phyloP scores from a whole-genome alignment of 2,113 vertebrate species.

The Malurus elegans region DNA sequence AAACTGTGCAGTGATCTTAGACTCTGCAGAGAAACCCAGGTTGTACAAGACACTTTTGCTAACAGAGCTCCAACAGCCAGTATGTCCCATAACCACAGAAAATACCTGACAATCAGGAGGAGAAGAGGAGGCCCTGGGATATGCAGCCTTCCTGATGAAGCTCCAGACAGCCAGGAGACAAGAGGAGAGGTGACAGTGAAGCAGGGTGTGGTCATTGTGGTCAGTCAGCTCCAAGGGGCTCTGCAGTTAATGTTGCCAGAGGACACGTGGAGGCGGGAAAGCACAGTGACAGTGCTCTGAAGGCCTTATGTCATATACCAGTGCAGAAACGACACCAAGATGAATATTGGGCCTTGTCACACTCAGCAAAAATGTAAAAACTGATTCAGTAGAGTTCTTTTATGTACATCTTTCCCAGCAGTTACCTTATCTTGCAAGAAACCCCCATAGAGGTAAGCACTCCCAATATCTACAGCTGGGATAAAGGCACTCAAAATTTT shows the following conservation, averaged over 20 bases:
- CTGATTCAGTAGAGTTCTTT: background rate
- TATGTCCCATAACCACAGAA: background rate
- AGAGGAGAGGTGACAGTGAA: background rate
- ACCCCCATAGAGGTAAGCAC: background rate
- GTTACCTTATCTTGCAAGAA: background rate
- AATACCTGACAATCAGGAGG: background rate
- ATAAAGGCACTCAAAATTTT: background rate
- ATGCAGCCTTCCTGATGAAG: background rate
- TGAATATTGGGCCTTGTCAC: background rate
- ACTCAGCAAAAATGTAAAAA: background rate
- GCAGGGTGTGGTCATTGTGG: background rate
- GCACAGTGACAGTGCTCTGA: background rate
- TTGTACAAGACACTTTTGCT: background rate
- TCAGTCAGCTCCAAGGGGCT: background rate
- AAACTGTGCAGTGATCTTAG: background rate
- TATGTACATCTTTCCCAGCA: background rate
- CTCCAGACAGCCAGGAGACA: background rate
- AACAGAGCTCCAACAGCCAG: background rate
- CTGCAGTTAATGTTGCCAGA: background rate
- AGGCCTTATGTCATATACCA: background rate
- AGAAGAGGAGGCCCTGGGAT: background rate
- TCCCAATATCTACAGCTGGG: background rate
- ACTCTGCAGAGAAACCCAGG: background rate
- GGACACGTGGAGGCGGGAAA: background rate
- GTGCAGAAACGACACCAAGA: background rate